Percentiles rank a stretch among this genome's conserved stretches.
Evolutionary conservation across 2,113 vertebrate genomes (phyloP).

Genomic region (Apus apus): DNA sequence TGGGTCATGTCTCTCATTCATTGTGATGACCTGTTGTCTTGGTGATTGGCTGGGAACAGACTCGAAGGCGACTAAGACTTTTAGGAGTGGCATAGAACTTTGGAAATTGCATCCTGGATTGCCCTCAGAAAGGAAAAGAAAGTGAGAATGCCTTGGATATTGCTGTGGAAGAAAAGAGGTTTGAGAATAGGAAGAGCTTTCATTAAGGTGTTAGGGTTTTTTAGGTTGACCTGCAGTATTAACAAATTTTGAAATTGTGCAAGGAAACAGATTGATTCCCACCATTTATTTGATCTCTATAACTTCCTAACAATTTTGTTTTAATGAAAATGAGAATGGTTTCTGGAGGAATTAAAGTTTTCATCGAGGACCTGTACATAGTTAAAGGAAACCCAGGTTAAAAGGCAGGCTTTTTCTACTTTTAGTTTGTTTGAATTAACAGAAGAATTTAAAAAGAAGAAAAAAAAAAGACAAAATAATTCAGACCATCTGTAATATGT

Average conservation of each 20-base stretch:
- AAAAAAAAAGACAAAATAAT: not conserved
- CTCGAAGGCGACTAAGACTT: constrained; percentile 38
- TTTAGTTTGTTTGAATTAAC: not conserved
- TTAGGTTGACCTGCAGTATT: not conserved
- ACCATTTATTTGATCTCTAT: not conserved
- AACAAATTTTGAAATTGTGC: not conserved
- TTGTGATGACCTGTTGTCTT: constrained; percentile 57
- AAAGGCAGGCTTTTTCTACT: not conserved
- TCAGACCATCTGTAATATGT: not conserved
- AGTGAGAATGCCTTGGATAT: constrained; percentile 21
- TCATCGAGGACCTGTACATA: not conserved
- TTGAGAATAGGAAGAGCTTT: not conserved
- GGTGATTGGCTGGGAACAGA: constrained; percentile 61
- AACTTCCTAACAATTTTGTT: not conserved
- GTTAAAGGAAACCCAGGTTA: not conserved
- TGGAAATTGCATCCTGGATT: constrained; percentile 26
- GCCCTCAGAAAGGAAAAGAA: constrained; percentile 27
- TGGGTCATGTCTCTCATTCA: constrained; percentile 68
- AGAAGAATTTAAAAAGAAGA: not conserved
- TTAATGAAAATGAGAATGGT: not conserved
- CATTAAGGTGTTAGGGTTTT: not conserved
- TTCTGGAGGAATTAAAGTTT: not conserved
- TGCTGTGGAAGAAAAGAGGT: not conserved
- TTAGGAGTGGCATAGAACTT: constrained; percentile 15
- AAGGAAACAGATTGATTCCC: not conserved